phyloP scores from a whole-genome alignment of 2,113 vertebrate genomes.

The Buteo buteo region DNA sequence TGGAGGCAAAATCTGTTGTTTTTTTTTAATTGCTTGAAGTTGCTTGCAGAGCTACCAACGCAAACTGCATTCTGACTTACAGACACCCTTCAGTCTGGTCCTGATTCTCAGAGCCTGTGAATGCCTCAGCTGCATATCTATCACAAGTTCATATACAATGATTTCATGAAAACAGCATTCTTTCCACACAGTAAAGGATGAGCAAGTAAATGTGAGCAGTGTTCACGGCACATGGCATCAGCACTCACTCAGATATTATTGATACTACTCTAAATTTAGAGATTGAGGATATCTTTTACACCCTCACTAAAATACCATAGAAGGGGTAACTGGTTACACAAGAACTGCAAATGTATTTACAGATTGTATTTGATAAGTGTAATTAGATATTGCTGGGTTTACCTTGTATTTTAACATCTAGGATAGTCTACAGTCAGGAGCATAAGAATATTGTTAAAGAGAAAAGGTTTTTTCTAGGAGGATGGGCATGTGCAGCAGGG shows the following conservation, averaged over 20 bases:
- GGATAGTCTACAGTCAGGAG: background rate
- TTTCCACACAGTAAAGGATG: background rate
- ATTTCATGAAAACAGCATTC: background rate
- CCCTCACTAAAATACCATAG: background rate
- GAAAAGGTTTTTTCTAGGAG: constrained; percentile 49
- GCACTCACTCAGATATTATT: background rate
- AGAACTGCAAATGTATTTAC: background rate
- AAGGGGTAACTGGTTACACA: background rate
- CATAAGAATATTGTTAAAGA: background rate
- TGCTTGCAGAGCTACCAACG: background rate
- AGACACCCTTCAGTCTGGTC: background rate
- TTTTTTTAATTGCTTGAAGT: background rate
- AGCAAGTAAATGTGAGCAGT: background rate
- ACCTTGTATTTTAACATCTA: background rate
- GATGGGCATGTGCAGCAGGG: constrained; percentile 5
- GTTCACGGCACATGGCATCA: background rate
- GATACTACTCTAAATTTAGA: background rate
- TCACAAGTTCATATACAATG: rapidly evolving
- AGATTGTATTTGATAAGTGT: background rate
- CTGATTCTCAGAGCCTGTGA: background rate
- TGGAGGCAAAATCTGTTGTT: background rate
- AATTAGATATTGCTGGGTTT: background rate
- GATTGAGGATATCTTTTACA: background rate
- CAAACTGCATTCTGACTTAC: background rate
- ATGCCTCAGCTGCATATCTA: background rate